A percentile compares a stretch with the other conserved stretches of the same genome.
Evolutionary conservation across 2,888 invertebrate species (phyloP).

Genomic region (Catonia carolina): DNA sequence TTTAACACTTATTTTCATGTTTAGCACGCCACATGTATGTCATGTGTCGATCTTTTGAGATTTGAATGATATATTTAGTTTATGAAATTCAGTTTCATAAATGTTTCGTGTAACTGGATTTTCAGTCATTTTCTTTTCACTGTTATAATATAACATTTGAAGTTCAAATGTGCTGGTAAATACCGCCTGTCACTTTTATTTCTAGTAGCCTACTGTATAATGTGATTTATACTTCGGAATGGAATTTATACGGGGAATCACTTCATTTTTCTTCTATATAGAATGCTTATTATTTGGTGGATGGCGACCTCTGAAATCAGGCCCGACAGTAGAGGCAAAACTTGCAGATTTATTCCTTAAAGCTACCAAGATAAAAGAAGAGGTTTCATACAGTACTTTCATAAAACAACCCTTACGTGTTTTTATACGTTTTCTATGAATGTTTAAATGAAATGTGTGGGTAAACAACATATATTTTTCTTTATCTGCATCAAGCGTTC

Average conservation of each 20-base stretch:
- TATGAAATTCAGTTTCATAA: too few relatives aligned
- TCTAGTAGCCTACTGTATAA: not conserved
- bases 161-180: constrained; percentile 7
- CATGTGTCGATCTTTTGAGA: constrained; percentile 30
- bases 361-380: not conserved
- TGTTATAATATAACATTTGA: constrained; percentile 4
- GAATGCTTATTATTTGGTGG: not conserved
- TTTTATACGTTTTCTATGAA: not conserved
- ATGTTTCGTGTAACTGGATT: too few relatives aligned
- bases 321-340: not conserved
- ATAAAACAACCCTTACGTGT: not conserved
- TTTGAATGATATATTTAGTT: constrained; percentile 29
- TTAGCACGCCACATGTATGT: constrained; percentile 27
- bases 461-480: too few relatives aligned
- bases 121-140: not conserved
- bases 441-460: too few relatives aligned
- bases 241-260: not conserved
- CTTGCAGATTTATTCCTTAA: not conserved
- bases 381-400: not conserved
- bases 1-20: constrained; percentile 16
- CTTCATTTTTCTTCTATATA: not conserved
- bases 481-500: too few relatives aligned
- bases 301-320: not conserved
- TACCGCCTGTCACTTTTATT: constrained; percentile 3
- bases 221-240: not conserved